phyloP scores from a whole-genome alignment of 2,113 vertebrate species.

The Recurvirostra avosetta region DNA sequence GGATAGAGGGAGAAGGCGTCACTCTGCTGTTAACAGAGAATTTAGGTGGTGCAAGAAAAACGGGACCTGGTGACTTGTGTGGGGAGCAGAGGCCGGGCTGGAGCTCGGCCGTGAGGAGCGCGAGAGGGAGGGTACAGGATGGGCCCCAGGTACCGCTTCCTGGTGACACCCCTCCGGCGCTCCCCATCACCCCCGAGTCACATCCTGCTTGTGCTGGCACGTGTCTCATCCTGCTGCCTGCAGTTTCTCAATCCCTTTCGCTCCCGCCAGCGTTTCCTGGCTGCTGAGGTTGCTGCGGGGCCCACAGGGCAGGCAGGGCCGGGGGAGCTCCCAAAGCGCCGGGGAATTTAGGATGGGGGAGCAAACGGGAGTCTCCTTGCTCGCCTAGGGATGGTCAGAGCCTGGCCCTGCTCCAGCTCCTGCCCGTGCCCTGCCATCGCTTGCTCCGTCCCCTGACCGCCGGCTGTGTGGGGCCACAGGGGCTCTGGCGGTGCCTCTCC shows the following conservation, averaged over 20 bases:
- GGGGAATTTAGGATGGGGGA: background rate
- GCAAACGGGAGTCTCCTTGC: background rate
- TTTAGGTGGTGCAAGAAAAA: background rate
- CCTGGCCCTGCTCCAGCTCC: background rate
- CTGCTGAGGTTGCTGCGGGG: constrained; percentile 2
- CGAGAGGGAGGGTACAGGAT: background rate
- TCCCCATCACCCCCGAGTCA: constrained; percentile 40
- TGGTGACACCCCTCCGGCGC: background rate
- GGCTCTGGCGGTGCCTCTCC: background rate
- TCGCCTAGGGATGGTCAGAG: background rate
- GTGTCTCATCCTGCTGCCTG: constrained; percentile 26
- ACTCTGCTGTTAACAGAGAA: background rate
- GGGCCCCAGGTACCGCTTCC: background rate
- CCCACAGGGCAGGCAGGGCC: background rate
- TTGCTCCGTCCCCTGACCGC: background rate
- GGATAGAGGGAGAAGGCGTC: background rate
- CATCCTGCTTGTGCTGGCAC: constrained; percentile 49
- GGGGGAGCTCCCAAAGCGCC: background rate
- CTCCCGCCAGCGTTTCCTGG: constrained; percentile 18
- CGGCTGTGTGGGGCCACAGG: background rate
- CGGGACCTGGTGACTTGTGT: background rate
- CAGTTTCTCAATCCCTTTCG: constrained; percentile 34
- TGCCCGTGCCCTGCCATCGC: background rate
- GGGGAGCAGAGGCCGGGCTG: background rate
- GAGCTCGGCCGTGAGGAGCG: background rate